A percentile compares a stretch with the other conserved stretches of the same genome.
Conservation (phyloP, 2,113 vertebrate species). For the Corythoichthys intestinalis region DNA sequence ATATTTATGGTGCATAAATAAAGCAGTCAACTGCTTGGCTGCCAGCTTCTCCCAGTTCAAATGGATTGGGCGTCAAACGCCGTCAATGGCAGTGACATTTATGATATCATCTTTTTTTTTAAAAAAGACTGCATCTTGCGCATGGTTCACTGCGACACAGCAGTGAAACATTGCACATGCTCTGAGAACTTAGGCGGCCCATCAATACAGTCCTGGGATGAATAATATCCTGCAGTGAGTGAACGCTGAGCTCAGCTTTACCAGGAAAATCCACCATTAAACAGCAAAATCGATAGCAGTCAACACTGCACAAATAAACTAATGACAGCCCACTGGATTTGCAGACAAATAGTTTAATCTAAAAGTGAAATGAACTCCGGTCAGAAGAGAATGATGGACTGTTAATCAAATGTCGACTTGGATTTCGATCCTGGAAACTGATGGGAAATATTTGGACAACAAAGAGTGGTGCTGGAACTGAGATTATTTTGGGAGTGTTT, state of each 20-base stretch:
- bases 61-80: too few relatives aligned
- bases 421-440: constrained; percentile 16
- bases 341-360: constrained; percentile 52
- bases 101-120: too few relatives aligned
- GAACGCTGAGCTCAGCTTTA: constrained; percentile 61
- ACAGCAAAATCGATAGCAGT: constrained; percentile 56
- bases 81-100: too few relatives aligned
- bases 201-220: constrained; percentile 39
- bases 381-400: constrained; percentile 40
- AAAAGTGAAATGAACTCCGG: constrained; percentile 9
- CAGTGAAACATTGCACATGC: constrained; percentile 18
- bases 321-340: constrained; percentile 42
- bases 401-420: constrained; percentile 25
- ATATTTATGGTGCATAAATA: too few relatives aligned
- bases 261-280: constrained; percentile 37
- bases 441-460: constrained; percentile 23
- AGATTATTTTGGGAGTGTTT: constrained; percentile 50
- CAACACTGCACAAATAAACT: constrained; percentile 58
- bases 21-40: too few relatives aligned
- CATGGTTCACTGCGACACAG: neutral
- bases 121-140: neutral
- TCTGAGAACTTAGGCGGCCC: constrained; percentile 15
- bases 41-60: too few relatives aligned
- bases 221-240: constrained; percentile 40
- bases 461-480: constrained; percentile 12